Conservation (phyloP, 1,140 invertebrate species). For the Panagrolaimus sp. region DNA sequence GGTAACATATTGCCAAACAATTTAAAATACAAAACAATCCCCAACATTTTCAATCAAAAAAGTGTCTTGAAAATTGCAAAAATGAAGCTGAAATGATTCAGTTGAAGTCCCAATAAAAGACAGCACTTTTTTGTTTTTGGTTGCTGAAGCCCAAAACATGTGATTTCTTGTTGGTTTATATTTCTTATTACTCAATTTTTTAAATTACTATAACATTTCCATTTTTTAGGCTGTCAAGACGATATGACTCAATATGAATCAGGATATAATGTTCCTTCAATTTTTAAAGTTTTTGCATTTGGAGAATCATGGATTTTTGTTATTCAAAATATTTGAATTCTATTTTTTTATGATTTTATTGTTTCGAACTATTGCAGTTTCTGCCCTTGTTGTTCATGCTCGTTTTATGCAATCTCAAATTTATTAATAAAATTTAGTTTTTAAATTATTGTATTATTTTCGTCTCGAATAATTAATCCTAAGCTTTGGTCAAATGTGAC, state of each 20-base stretch:
- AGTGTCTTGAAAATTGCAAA: slow-evolving; percentile 83
- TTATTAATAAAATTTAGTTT: no score
- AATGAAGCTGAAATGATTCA: no score
- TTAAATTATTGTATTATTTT: slow-evolving; percentile 45
- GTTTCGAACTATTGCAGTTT: neutral
- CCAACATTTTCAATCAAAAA: slow-evolving; percentile 62
- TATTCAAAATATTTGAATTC: neutral
- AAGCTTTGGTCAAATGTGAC: slow-evolving; percentile 32
- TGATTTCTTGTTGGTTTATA: slow-evolving; percentile 55
- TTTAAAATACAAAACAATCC: no score
- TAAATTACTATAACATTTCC: neutral
- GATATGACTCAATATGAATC: neutral
- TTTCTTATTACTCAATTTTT: neutral
- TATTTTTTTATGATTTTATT: neutral
- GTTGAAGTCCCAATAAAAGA: no score
- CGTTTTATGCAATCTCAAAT: no score
- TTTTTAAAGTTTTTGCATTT: neutral
- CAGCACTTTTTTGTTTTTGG: no score
- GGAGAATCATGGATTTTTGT: neutral
- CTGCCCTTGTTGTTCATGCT: neutral
- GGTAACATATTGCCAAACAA: no score
- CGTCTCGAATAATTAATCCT: slow-evolving; percentile 43
- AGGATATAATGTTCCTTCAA: neutral
- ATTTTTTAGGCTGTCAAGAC: neutral
- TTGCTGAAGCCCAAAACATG: no score